Evolutionary conservation across 2,797 vertebrate species (phyloP).

Genomic region (Sciurus carolinensis): DNA sequence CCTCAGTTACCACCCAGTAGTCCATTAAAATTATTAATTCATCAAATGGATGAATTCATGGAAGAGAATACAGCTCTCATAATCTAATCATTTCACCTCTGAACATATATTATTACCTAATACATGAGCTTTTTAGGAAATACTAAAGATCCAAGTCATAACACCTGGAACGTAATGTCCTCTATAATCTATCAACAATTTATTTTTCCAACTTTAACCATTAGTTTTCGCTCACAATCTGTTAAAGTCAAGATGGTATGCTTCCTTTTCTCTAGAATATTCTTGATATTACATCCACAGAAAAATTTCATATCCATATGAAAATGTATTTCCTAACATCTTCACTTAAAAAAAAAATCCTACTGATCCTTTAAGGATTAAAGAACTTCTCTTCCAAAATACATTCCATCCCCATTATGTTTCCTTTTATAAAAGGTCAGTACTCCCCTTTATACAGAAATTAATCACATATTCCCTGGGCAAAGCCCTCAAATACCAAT

Average conservation of each 20-base stretch:
- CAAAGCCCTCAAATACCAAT: slow-evolving; percentile 40
- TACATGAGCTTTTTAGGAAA: too few relatives aligned
- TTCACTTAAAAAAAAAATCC: neutral
- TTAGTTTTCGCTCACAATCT: neutral
- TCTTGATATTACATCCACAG: neutral
- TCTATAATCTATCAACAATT: neutral
- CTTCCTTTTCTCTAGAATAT: slow-evolving; percentile 28
- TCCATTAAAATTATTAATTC: too few relatives aligned
- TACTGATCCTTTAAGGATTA: neutral
- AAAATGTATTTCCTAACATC: neutral
- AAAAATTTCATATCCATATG: slow-evolving; percentile 40
- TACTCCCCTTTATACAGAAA: neutral
- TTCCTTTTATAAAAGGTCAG: neutral
- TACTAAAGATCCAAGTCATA: too few relatives aligned
- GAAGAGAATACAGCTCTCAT: too few relatives aligned
- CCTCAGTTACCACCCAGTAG: too few relatives aligned
- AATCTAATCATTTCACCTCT: too few relatives aligned
- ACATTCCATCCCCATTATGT: neutral
- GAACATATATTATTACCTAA: too few relatives aligned
- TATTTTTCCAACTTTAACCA: neutral
- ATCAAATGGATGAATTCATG: too few relatives aligned
- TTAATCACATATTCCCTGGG: neutral
- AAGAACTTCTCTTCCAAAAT: neutral
- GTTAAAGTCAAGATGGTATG: neutral
- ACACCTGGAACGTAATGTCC: neutral